phyloP scores from a whole-genome alignment of 2,888 invertebrate species.

The Flexamia atlantica region DNA sequence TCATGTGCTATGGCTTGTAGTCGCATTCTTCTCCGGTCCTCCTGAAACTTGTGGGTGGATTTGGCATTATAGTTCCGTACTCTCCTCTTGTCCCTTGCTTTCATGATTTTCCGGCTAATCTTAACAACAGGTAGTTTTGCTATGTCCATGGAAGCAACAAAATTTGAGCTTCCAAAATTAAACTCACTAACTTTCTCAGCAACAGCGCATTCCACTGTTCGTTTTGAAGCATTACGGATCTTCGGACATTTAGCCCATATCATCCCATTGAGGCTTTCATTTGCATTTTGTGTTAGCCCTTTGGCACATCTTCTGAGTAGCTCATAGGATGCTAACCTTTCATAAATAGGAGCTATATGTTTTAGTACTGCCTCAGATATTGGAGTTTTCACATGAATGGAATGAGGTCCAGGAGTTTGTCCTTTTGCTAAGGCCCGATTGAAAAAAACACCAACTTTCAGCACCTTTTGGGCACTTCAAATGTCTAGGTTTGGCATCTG shows the following conservation, averaged over 20 bases:
- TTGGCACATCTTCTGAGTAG: neutral
- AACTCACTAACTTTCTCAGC: neutral
- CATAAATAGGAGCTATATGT: slow-evolving; percentile 20
- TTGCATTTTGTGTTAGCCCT: slow-evolving; percentile 34
- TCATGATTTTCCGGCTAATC: too few relatives aligned
- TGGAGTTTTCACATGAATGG: neutral
- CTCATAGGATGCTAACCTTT: neutral
- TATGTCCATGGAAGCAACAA: too few relatives aligned
- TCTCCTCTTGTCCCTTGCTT: too few relatives aligned
- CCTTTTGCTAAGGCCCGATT: slow-evolving; percentile 63
- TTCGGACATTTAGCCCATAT: slow-evolving; percentile 43
- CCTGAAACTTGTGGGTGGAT: too few relatives aligned
- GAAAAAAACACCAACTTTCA: slow-evolving; percentile 61
- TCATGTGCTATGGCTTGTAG: too few relatives aligned
- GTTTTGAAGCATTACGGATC: slow-evolving; percentile 12
- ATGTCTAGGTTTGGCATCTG: neutral
- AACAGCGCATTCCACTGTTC: slow-evolving; percentile 4
- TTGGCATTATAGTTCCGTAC: too few relatives aligned
- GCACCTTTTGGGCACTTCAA: slow-evolving; percentile 10
- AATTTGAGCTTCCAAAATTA: too few relatives aligned
- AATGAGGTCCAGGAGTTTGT: slow-evolving; percentile 15
- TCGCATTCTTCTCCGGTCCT: too few relatives aligned
- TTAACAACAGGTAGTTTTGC: too few relatives aligned
- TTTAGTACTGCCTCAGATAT: slow-evolving; percentile 4
- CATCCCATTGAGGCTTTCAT: neutral